Percentiles rank a stretch among this genome's conserved stretches.
Evolutionary conservation across 2,113 vertebrate species (phyloP).

Genomic region (Azemiops feae): DNA sequence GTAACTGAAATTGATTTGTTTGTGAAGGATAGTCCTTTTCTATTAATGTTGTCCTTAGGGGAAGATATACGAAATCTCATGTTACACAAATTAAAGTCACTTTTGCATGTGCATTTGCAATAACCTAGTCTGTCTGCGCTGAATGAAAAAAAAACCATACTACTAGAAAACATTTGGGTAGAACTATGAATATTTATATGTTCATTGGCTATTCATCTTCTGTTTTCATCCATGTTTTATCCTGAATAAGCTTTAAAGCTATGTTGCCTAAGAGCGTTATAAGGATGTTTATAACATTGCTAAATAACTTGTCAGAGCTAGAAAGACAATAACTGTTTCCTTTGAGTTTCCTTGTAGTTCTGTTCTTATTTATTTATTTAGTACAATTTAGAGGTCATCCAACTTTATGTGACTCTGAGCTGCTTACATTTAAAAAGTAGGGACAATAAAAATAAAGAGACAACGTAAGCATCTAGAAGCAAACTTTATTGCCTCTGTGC

Average conservation of each 20-base stretch:
- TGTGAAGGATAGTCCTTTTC: neutral
- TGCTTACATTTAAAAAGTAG: neutral
- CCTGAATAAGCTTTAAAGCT: neutral
- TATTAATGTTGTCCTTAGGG: neutral
- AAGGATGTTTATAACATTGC: neutral
- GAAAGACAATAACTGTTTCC: neutral
- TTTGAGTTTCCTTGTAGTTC: neutral
- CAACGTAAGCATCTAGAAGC: neutral
- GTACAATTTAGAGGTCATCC: neutral
- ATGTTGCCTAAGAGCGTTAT: neutral
- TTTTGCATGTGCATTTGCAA: neutral
- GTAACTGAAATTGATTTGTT: neutral
- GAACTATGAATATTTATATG: neutral
- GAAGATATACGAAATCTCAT: neutral
- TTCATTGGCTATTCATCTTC: neutral
- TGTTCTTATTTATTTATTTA: neutral
- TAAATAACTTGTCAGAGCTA: neutral
- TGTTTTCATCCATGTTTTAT: neutral
- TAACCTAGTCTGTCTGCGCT: neutral
- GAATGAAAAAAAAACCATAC: neutral
- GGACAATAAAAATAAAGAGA: neutral
- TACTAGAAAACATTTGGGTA: neutral
- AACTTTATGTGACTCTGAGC: neutral
- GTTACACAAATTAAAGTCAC: neutral
- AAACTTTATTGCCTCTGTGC: neutral